Percentiles rank a stretch among this genome's conserved stretches.
These are phyloP conservation scores for Virgularia gustaviana DNA, from an alignment of 92 coral and sea anemone genomes.

Conservation along the genomic window DNA sequence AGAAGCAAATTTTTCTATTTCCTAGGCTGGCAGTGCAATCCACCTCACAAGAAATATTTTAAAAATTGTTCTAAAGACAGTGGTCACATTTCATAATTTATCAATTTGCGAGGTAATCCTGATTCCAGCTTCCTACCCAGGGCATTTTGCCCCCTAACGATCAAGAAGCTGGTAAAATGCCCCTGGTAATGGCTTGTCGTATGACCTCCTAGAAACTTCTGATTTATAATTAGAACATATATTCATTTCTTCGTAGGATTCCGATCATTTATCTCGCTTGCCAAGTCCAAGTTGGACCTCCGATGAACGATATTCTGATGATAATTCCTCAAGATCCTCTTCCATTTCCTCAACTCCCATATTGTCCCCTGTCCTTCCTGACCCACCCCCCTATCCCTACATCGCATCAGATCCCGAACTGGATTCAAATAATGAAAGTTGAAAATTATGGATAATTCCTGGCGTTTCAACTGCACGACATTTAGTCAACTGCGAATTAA, in stretches of 20 bases:
- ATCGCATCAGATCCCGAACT: slow-evolving; percentile 4
- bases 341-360: slow-evolving; percentile 31
- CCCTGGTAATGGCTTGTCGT: neutral
- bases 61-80: slow-evolving; percentile 73
- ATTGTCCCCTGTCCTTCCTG: slow-evolving; percentile 12
- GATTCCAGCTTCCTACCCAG: neutral
- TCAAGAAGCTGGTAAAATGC: too few relatives aligned
- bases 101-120: neutral
- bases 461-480: too few relatives aligned
- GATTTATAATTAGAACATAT: neutral
- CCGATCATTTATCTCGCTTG: slow-evolving; percentile 1
- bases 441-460: neutral
- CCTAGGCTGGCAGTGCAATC: slow-evolving; percentile 81
- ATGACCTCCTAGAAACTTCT: neutral
- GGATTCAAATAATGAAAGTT: too few relatives aligned
- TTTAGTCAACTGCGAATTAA: too few relatives aligned
- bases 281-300: slow-evolving; percentile 29
- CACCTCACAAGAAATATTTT: slow-evolving; percentile 77
- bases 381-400: slow-evolving; percentile 4
- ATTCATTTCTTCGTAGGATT: too few relatives aligned
- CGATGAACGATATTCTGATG: slow-evolving; percentile 9
- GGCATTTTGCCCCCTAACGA: too few relatives aligned
- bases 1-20: neutral
- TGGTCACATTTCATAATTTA: slow-evolving; percentile 69
- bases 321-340: slow-evolving; percentile 10